Percentiles rank a stretch among this genome's conserved stretches.
Conservation (phyloP, 2,888 invertebrate genomes). For the Drosophila emarginata region DNA sequence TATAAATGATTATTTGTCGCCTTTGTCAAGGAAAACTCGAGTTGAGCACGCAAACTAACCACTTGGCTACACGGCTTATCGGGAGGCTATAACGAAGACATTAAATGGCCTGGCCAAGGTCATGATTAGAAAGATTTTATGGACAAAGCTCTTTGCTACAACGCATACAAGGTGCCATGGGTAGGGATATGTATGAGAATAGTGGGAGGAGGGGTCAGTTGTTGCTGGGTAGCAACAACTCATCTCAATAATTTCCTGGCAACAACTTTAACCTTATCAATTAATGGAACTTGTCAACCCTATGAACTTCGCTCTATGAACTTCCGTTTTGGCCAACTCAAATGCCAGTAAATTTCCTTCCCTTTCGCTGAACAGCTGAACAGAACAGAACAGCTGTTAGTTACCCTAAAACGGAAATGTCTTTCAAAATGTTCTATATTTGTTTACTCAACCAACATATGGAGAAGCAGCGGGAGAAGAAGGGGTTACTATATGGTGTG, state of each 20-base stretch:
- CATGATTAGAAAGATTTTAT: conserved; percentile 27
- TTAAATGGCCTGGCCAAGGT: conserved; percentile 30
- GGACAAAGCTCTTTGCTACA: not conserved
- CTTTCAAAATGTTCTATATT: conserved; percentile 42
- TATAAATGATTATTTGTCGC: conserved; percentile 32
- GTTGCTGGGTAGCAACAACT: not conserved
- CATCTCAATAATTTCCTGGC: conserved; percentile 19
- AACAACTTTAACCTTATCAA: conserved; percentile 17
- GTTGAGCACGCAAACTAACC: conserved; percentile 52
- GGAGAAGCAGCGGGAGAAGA: conserved; percentile 1
- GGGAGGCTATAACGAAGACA: conserved; percentile 34
- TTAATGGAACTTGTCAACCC: conserved; percentile 52
- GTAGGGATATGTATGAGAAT: not conserved
- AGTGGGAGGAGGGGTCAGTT: not conserved
- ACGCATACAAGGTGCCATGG: not conserved
- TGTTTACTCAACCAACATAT: conserved; percentile 32
- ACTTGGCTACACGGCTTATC: conserved; percentile 6
- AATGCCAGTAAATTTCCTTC: conserved; percentile 57
- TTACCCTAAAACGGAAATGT: conserved; percentile 41
- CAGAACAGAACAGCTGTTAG: conserved; percentile 31
- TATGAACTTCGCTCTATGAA: conserved; percentile 11
- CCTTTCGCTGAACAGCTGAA: conserved; percentile 26
- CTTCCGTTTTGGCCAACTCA: conserved; percentile 29
- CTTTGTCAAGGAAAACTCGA: conserved; percentile 42
- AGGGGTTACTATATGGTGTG: too few relatives aligned